Percentiles rank a stretch among this genome's conserved stretches.
phyloP scores from a whole-genome alignment of 2,113 vertebrate genomes.

The Gymnobelideus leadbeateri region DNA sequence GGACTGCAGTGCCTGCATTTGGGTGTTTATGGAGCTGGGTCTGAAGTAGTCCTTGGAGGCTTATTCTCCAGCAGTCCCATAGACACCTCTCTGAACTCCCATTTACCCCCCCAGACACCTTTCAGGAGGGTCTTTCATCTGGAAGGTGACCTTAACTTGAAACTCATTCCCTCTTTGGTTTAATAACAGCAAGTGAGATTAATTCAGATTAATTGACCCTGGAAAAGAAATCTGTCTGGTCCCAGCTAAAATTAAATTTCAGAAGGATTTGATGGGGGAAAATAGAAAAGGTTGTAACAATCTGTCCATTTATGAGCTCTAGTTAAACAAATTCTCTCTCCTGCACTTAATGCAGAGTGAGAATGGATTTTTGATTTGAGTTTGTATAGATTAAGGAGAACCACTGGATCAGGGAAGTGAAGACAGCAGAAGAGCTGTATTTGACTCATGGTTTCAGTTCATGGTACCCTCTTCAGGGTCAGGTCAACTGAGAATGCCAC shows the following conservation, averaged over 20 bases:
- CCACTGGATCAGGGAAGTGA: neutral
- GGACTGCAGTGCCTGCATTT: neutral
- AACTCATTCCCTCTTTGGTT: conserved; percentile 15
- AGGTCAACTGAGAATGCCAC: neutral
- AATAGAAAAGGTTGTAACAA: neutral
- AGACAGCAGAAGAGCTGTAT: neutral
- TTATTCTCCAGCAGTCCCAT: neutral
- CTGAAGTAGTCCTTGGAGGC: neutral
- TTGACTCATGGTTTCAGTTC: neutral
- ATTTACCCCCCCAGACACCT: neutral
- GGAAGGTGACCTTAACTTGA: neutral
- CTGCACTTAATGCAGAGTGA: neutral
- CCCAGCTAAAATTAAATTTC: neutral
- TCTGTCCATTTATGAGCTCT: conserved; percentile 1
- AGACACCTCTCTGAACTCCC: neutral
- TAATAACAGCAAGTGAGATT: conserved; percentile 23
- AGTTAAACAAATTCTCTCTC: neutral
- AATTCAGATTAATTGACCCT: neutral
- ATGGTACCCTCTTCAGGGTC: neutral
- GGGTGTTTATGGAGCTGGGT: neutral
- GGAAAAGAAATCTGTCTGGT: neutral
- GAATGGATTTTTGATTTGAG: neutral
- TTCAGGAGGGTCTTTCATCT: neutral
- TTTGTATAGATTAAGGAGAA: neutral
- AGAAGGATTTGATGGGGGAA: conserved; percentile 11